Evolutionary conservation across 1,140 invertebrate genomes (phyloP).

Genomic region (Lordiphosa stackelbergi): DNA sequence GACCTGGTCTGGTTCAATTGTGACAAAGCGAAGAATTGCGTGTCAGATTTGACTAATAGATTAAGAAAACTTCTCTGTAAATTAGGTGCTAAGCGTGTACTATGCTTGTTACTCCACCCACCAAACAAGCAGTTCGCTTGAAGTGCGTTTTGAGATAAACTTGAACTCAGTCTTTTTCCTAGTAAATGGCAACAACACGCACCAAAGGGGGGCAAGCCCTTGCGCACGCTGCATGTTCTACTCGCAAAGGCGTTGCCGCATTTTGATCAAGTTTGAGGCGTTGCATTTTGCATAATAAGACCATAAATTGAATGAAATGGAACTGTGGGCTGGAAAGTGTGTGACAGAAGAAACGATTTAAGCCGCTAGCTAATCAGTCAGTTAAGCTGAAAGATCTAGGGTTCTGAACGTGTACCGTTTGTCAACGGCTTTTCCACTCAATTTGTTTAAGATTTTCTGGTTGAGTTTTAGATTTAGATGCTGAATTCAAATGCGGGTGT

Average conservation of each 20-base stretch:
- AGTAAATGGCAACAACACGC: too few relatives aligned
- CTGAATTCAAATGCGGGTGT: slow-evolving; percentile 15
- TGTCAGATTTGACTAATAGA: slow-evolving; percentile 7
- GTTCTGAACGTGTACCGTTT: slow-evolving; percentile 6
- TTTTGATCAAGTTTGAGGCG: slow-evolving; percentile 20
- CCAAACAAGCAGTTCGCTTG: too few relatives aligned
- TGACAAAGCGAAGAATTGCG: slow-evolving; percentile 13
- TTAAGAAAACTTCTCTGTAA: slow-evolving; percentile 1
- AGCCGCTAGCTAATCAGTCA: slow-evolving; percentile 6
- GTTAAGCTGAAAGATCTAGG: slow-evolving; percentile 1
- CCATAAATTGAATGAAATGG: slow-evolving; percentile 35
- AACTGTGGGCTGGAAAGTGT: slow-evolving; percentile 15
- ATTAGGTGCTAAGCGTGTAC: too few relatives aligned
- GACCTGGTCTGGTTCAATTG: slow-evolving; percentile 6
- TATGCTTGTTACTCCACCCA: too few relatives aligned
- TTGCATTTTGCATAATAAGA: slow-evolving; percentile 43
- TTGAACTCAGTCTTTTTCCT: too few relatives aligned
- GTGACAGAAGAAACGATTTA: slow-evolving; percentile 4
- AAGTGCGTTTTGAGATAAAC: too few relatives aligned
- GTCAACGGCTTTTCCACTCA: slow-evolving; percentile 10
- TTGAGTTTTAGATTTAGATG: slow-evolving; percentile 7
- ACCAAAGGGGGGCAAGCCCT: too few relatives aligned
- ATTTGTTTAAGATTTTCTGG: slow-evolving; percentile 3
- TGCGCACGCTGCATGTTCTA: too few relatives aligned
- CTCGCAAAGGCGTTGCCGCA: slow-evolving; percentile 1